phyloP scores from a whole-genome alignment of 2,113 vertebrate species.

The Hassar affinis region DNA sequence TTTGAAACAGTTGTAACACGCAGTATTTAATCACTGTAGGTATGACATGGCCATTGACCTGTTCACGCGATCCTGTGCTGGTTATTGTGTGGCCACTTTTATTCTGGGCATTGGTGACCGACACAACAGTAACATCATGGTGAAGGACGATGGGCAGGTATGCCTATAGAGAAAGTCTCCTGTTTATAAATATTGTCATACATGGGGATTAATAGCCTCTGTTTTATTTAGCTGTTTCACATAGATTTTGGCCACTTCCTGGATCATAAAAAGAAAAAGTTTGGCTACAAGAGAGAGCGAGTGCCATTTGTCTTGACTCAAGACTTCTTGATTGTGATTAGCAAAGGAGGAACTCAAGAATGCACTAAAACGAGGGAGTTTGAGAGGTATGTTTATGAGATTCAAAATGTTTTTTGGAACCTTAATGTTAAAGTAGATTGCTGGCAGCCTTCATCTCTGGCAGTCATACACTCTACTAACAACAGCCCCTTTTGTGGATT shows the following conservation, averaged over 20 bases:
- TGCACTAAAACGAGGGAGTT: conserved; percentile 98
- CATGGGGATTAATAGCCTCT: background rate
- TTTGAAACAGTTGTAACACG: background rate
- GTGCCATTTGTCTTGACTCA: conserved; percentile 97
- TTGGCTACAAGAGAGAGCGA: conserved; percentile 97
- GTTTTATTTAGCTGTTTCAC: conserved; percentile 85
- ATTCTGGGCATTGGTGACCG: conserved; percentile 96
- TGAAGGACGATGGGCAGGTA: conserved; percentile 98
- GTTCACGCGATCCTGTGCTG: conserved; percentile 95
- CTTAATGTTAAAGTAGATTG: conserved; percentile 14
- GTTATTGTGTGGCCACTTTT: conserved; percentile 97
- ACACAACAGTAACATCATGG: conserved; percentile 99
- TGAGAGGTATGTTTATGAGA: conserved; percentile 79
- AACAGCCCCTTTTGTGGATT: conserved; percentile 29
- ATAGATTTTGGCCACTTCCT: conserved; percentile 98
- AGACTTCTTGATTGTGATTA: conserved; percentile 97
- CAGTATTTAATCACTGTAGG: conserved; percentile 63
- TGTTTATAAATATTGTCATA: background rate
- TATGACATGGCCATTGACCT: conserved; percentile 96
- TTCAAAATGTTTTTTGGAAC: background rate
- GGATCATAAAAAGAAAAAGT: conserved; percentile 99
- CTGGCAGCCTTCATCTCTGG: background rate
- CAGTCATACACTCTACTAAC: conserved; percentile 15
- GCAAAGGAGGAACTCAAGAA: conserved; percentile 96
- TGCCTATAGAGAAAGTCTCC: conserved; percentile 5